These are phyloP conservation scores for Limnodromus scolopaceus DNA, from an alignment of 2,797 vertebrate genomes.

Conservation along the genomic window DNA sequence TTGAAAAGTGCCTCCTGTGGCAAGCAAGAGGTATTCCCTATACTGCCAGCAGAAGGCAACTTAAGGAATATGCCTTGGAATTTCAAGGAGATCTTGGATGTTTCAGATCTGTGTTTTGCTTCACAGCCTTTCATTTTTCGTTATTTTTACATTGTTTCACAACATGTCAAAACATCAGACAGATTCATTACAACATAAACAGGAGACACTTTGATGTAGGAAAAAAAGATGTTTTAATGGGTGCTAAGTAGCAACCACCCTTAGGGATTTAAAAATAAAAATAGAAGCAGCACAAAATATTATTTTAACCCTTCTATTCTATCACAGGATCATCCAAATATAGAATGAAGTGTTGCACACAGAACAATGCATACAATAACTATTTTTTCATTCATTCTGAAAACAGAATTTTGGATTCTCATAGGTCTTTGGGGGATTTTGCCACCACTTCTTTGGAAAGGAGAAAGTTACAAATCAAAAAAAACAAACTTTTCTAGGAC, in stretches of 20 bases:
- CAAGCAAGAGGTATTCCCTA: not conserved
- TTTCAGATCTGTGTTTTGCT: not conserved
- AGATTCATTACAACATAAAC: constrained; percentile 52
- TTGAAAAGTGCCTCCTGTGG: not conserved
- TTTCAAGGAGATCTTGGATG: not conserved
- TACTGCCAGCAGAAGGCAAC: not conserved
- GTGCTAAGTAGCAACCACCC: constrained; percentile 57
- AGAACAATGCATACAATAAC: not conserved
- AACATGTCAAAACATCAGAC: constrained; percentile 55
- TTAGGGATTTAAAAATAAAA: constrained; percentile 54
- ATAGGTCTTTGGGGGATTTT: not conserved
- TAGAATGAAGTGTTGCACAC: rapidly evolving
- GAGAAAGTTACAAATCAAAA: not conserved
- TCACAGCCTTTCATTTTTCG: not conserved
- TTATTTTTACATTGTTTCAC: constrained; percentile 53
- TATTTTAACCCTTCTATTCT: constrained; percentile 34
- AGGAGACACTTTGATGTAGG: constrained; percentile 60
- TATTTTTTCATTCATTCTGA: not conserved
- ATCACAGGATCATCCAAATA: not conserved
- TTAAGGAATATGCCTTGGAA: not conserved
- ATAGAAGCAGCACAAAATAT: constrained; percentile 33
- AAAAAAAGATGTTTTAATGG: constrained; percentile 44
- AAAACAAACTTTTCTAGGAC: not conserved
- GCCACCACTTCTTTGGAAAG: not conserved
- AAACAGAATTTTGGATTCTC: not conserved